A percentile compares a stretch with the other conserved stretches of the same genome.
phyloP scores from a whole-genome alignment of 2,888 invertebrate genomes.

The Drosophila barbarae region DNA sequence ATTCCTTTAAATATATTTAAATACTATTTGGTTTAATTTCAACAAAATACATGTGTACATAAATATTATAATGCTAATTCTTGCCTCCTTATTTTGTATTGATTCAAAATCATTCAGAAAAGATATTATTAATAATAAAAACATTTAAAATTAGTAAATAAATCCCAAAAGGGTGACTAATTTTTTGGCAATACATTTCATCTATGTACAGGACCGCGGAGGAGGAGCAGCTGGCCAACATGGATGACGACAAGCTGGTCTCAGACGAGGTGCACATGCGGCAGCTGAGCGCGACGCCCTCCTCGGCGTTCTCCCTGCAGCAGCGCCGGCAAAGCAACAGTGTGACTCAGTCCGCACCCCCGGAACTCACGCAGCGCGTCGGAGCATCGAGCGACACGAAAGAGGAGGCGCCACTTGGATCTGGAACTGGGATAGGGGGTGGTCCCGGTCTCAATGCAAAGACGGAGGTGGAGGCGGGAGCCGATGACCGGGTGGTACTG shows the following conservation, averaged over 20 bases:
- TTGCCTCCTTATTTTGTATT: neutral
- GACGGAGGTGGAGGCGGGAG: slow-evolving; percentile 6
- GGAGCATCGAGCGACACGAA: slow-evolving; percentile 5
- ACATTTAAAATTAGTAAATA: neutral
- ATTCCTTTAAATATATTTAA: neutral
- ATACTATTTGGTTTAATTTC: too few relatives aligned
- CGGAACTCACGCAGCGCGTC: slow-evolving; percentile 53
- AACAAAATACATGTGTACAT: neutral
- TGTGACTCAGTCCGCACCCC: slow-evolving; percentile 59
- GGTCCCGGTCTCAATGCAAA: neutral
- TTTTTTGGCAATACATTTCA: neutral
- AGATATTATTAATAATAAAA: neutral
- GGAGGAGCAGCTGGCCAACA: slow-evolving; percentile 58
- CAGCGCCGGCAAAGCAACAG: slow-evolving; percentile 56
- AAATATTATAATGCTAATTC: neutral
- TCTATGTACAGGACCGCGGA: slow-evolving; percentile 60
- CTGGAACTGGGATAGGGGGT: neutral
- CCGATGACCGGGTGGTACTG: slow-evolving; percentile 57
- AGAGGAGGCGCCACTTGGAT: slow-evolving; percentile 17
- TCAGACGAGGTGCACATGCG: slow-evolving; percentile 74
- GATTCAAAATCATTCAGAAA: neutral
- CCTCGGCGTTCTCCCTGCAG: slow-evolving; percentile 49
- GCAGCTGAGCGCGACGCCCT: slow-evolving; percentile 72
- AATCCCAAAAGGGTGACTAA: neutral
- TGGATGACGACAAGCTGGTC: slow-evolving; percentile 77